These are phyloP conservation scores for Papilio polyxenes DNA, from an alignment of 1,140 invertebrate genomes.

Conservation along the genomic window DNA sequence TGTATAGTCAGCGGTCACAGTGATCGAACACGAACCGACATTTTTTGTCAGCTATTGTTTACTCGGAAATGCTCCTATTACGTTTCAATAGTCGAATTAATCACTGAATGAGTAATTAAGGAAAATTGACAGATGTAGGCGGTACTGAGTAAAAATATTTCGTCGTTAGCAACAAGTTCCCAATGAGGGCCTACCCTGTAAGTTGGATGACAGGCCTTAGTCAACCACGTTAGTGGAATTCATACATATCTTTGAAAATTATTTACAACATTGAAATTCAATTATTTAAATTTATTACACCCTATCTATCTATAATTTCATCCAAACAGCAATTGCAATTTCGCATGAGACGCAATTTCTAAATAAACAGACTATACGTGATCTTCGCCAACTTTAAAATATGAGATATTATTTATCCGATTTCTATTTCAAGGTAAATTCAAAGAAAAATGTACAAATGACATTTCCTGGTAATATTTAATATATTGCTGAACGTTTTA, in stretches of 20 bases:
- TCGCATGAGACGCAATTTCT: too few relatives aligned
- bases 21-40: conserved; percentile 13
- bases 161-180: too few relatives aligned
- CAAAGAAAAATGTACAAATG: not conserved
- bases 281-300: too few relatives aligned
- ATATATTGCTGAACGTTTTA: too few relatives aligned
- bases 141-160: too few relatives aligned
- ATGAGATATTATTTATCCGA: not conserved
- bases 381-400: not conserved
- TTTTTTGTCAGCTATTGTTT: conserved; percentile 34
- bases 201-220: too few relatives aligned
- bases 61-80: conserved; percentile 37
- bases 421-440: not conserved
- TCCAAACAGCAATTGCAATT: too few relatives aligned
- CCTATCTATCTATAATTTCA: too few relatives aligned
- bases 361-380: not conserved
- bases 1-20: conserved; percentile 12
- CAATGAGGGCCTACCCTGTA: too few relatives aligned
- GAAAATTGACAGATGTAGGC: not conserved
- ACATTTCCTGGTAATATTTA: not conserved
- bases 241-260: too few relatives aligned
- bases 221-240: too few relatives aligned
- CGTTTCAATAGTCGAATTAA: not conserved
- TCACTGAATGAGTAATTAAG: not conserved
- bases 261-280: too few relatives aligned